Evolutionary conservation across 2,113 vertebrate genomes (phyloP).

Genomic region (Petroica traversi): DNA sequence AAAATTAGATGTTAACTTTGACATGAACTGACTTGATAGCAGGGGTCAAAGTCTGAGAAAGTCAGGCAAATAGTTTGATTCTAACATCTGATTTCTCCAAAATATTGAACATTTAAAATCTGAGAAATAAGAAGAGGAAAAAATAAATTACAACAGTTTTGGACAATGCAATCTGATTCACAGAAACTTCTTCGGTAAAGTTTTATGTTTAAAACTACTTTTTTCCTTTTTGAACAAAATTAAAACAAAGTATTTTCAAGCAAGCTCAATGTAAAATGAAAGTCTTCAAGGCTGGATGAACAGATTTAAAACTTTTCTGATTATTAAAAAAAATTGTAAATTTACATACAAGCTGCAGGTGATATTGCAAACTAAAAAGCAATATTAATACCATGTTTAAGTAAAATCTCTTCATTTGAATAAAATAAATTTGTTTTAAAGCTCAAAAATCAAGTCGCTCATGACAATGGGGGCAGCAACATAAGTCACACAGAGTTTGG

Average conservation of each 20-base stretch:
- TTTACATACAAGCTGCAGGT: neutral
- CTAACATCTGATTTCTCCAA: neutral
- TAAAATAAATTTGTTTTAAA: neutral
- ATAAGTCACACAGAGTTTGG: neutral
- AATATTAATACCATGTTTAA: neutral
- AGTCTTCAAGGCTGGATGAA: neutral
- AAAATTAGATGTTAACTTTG: neutral
- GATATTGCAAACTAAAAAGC: neutral
- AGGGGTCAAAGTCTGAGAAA: neutral
- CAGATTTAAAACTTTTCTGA: neutral
- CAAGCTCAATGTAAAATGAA: neutral
- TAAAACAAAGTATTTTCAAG: neutral
- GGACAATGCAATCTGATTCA: neutral
- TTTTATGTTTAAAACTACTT: neutral
- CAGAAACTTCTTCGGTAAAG: neutral
- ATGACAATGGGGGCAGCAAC: fast-evolving
- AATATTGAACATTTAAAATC: neutral
- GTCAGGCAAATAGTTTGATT: neutral
- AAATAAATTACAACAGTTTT: neutral
- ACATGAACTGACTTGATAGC: neutral
- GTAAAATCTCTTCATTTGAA: neutral
- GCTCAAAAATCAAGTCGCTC: neutral
- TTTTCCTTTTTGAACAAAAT: neutral
- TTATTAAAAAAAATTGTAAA: neutral
- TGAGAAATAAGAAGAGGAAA: neutral